phyloP scores from a whole-genome alignment of 2,797 vertebrate species.

The Premnoplex brunnescens region DNA sequence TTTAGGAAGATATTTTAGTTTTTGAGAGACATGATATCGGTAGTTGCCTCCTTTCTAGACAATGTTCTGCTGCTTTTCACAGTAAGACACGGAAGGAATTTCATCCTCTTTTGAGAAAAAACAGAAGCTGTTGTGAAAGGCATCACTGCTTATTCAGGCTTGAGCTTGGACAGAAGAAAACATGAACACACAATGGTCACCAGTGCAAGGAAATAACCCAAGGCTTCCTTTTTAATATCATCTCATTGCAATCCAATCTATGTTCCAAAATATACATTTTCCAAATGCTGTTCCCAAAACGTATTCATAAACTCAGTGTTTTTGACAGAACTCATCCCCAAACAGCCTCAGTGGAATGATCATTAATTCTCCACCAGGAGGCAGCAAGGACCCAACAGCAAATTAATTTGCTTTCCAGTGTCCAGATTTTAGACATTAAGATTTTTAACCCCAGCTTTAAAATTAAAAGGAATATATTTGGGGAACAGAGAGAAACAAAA shows the following conservation, averaged over 20 bases:
- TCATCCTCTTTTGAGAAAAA: not conserved
- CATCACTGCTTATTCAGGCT: not conserved
- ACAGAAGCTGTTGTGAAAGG: not conserved
- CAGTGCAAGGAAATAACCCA: not conserved
- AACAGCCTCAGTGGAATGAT: not conserved
- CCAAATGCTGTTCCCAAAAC: not conserved
- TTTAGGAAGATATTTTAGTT: not conserved
- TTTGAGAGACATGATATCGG: not conserved
- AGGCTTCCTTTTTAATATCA: not conserved
- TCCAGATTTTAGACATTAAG: not conserved
- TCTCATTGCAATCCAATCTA: not conserved
- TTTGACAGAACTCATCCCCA: not conserved
- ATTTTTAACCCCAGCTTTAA: not conserved
- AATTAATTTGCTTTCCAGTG: not conserved
- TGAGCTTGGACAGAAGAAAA: not conserved
- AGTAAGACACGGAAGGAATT: not conserved
- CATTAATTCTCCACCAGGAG: constrained; percentile 51
- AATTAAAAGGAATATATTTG: not conserved
- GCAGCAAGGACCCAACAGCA: constrained; percentile 23
- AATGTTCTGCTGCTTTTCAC: not conserved
- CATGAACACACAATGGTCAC: not conserved
- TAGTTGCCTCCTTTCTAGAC: not conserved
- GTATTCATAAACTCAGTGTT: not conserved
- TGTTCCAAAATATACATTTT: not conserved
- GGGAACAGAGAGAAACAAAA: not conserved